A percentile compares a stretch with the other conserved stretches of the same genome.
These are phyloP conservation scores for Myzus persicae DNA, from an alignment of 1,140 invertebrate genomes.

Conservation along the genomic window DNA sequence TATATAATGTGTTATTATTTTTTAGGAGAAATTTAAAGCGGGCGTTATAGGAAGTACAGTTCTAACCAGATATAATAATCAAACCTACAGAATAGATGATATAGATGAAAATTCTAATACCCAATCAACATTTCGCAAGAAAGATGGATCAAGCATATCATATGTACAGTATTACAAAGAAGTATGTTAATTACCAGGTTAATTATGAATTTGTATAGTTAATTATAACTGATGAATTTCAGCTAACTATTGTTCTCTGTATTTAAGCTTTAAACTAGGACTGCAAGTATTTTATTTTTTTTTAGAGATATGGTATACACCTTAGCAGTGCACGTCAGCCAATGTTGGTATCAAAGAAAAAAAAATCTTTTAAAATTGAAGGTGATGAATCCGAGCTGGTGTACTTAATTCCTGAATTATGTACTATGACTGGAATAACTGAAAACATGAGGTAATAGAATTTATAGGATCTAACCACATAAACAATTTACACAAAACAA, in stretches of 20 bases:
- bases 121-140: slow-evolving; percentile 74
- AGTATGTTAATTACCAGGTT: slow-evolving; percentile 5
- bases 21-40: slow-evolving; percentile 54
- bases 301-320: slow-evolving; percentile 53
- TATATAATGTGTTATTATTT: too few relatives aligned
- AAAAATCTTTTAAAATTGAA: neutral
- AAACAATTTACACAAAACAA: neutral
- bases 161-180: neutral
- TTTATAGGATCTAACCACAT: neutral
- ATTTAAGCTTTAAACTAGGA: neutral
- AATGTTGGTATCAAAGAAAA: slow-evolving; percentile 58
- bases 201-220: neutral
- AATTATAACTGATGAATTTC: too few relatives aligned
- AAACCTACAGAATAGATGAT: slow-evolving; percentile 81
- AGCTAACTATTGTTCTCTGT: neutral
- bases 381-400: slow-evolving; percentile 66
- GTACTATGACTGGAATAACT: slow-evolving; percentile 77
- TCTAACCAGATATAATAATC: slow-evolving; percentile 83
- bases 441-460: slow-evolving; percentile 66
- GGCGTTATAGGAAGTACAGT: slow-evolving; percentile 67
- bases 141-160: slow-evolving; percentile 64
- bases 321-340: slow-evolving; percentile 46
- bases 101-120: slow-evolving; percentile 69
- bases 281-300: slow-evolving; percentile 30
- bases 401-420: slow-evolving; percentile 83